A percentile compares a stretch with the other conserved stretches of the same genome.
Conservation (phyloP, 2,888 invertebrate species). For the Archaeoteleia sp. region DNA sequence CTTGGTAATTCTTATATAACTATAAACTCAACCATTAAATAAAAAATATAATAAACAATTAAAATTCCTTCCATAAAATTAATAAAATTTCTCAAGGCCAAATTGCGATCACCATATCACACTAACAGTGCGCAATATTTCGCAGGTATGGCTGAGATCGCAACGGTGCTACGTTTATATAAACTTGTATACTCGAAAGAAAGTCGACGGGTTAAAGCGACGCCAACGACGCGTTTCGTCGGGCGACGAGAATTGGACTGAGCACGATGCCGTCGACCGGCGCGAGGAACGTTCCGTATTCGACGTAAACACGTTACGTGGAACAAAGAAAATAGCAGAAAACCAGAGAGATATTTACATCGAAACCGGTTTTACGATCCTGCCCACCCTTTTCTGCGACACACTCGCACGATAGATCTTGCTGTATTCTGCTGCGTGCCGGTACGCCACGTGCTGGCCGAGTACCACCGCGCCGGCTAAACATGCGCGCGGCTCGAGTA, state of each 20-base stretch:
- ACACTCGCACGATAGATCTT: too few relatives aligned
- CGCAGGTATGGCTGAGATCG: too few relatives aligned
- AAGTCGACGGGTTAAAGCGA: too few relatives aligned
- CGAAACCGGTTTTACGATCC: conserved; percentile 49
- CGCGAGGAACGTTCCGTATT: conserved; percentile 18
- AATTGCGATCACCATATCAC: too few relatives aligned
- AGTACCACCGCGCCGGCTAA: conserved; percentile 24
- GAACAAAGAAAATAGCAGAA: conserved; percentile 16
- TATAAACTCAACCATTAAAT: too few relatives aligned
- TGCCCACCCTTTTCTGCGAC: too few relatives aligned
- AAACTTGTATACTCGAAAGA: too few relatives aligned
- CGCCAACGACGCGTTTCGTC: conserved; percentile 9
- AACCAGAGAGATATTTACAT: conserved; percentile 28
- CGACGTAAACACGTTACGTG: conserved; percentile 5
- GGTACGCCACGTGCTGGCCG: conserved; percentile 18
- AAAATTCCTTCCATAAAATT: too few relatives aligned
- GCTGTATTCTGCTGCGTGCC: neutral
- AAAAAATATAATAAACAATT: too few relatives aligned
- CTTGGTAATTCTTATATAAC: neutral
- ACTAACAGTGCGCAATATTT: too few relatives aligned
- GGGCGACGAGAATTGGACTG: conserved; percentile 18
- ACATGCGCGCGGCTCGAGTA: conserved; percentile 19
- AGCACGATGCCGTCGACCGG: conserved; percentile 19
- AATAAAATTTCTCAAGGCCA: too few relatives aligned
- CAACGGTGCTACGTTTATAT: too few relatives aligned